Conservation (phyloP, 2,888 invertebrate genomes). For the Ectemnius continuus region DNA sequence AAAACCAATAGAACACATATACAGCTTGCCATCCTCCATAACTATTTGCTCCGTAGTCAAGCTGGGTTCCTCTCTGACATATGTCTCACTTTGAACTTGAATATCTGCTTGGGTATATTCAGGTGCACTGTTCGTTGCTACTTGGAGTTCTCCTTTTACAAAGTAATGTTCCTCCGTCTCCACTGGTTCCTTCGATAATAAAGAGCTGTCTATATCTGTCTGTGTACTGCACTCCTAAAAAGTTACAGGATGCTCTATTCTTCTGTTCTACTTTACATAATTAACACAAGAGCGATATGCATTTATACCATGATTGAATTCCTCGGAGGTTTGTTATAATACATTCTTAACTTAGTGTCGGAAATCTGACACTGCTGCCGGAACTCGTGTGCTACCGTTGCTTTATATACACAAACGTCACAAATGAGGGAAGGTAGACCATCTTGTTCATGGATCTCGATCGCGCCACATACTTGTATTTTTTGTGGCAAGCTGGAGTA, state of each 20-base stretch:
- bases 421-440: constrained; percentile 75
- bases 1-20: constrained; percentile 62
- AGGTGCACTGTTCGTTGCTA: constrained; percentile 49
- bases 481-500: constrained; percentile 69
- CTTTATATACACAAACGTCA: constrained; percentile 74
- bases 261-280: neutral
- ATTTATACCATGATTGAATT: constrained; percentile 64
- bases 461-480: constrained; percentile 73
- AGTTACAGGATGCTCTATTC: constrained; percentile 24
- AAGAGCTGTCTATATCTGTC: constrained; percentile 57
- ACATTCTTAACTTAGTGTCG: constrained; percentile 71
- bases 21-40: constrained; percentile 60
- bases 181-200: constrained; percentile 61
- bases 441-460: constrained; percentile 74
- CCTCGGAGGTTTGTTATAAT: constrained; percentile 72
- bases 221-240: constrained; percentile 72
- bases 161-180: constrained; percentile 65
- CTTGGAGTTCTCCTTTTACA: constrained; percentile 70
- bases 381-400: constrained; percentile 75
- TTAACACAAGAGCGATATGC: constrained; percentile 11
- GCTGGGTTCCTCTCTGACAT: constrained; percentile 51
- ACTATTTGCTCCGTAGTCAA: constrained; percentile 47
- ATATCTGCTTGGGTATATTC: constrained; percentile 52
- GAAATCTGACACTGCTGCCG: constrained; percentile 75
- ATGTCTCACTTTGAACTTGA: constrained; percentile 51